Evolutionary conservation across 2,888 invertebrate genomes (phyloP).

Genomic region (Glyphotaelius pellucidus): DNA sequence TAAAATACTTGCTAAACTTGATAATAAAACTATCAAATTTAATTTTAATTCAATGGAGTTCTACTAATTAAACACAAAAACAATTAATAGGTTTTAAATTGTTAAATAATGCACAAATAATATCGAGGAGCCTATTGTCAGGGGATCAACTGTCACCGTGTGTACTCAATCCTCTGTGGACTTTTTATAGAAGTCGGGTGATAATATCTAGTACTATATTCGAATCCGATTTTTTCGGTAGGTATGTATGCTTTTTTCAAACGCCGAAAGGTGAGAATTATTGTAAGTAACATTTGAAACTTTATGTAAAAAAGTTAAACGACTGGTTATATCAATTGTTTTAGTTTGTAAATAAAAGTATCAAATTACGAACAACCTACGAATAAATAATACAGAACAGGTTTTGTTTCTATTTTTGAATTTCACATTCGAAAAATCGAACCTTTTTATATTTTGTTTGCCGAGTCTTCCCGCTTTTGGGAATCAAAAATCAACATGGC

Average conservation of each 20-base stretch:
- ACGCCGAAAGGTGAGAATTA: background rate
- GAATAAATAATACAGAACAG: background rate
- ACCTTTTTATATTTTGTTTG: slow-evolving; percentile 39
- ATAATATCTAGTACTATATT: background rate
- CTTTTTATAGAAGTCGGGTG: background rate
- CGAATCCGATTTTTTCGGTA: background rate
- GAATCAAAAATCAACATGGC: slow-evolving; percentile 37
- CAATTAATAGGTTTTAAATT: too few species aligned
- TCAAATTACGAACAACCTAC: background rate
- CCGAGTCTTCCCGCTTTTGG: slow-evolving; percentile 12
- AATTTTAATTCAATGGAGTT: too few species aligned
- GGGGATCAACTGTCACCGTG: too few species aligned
- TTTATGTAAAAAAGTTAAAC: background rate
- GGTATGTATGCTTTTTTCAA: background rate
- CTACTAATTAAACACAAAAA: too few species aligned
- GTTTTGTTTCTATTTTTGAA: background rate
- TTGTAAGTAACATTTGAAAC: background rate
- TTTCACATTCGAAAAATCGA: slow-evolving; percentile 13
- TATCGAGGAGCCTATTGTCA: too few species aligned
- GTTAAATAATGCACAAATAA: too few species aligned
- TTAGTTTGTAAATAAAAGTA: background rate
- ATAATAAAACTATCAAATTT: too few species aligned
- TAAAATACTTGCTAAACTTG: too few species aligned
- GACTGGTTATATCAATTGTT: background rate
- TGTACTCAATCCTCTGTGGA: too few species aligned